These are phyloP conservation scores for Loripinus fragilis DNA, from an alignment of 2,888 invertebrate genomes.

Conservation along the genomic window DNA sequence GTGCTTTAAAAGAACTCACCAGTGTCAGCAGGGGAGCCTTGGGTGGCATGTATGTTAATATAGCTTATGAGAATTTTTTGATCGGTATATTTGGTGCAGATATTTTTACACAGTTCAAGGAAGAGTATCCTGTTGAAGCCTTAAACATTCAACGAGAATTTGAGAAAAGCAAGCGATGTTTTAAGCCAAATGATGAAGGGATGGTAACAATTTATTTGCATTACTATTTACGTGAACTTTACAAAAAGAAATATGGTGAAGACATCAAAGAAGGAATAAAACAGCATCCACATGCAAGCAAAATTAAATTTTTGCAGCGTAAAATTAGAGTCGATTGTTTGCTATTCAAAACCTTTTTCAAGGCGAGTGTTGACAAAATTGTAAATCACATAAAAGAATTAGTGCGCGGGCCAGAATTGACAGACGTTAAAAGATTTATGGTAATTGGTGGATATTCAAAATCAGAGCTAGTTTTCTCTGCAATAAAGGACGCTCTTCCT, in stretches of 20 bases:
- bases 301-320: background rate
- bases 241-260: background rate
- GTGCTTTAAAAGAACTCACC: background rate
- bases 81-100: constrained; percentile 3
- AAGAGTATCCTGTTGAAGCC: background rate
- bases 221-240: background rate
- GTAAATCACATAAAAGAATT: constrained; percentile 34
- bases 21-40: background rate
- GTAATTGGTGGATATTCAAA: constrained; percentile 56
- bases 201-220: background rate
- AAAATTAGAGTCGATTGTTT: background rate
- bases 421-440: constrained; percentile 32
- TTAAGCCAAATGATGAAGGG: background rate
- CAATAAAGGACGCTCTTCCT: constrained; percentile 27
- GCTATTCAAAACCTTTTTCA: constrained; percentile 18
- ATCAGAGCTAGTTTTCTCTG: constrained; percentile 19
- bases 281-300: background rate
- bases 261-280: background rate
- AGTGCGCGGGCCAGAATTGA: constrained; percentile 24
- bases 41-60: constrained; percentile 9
- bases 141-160: background rate
- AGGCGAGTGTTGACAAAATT: constrained; percentile 33
- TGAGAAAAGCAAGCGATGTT: background rate
- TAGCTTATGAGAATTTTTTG: background rate
- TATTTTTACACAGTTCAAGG: background rate